These are phyloP conservation scores for Protophormia terraenovae DNA, from an alignment of 2,888 invertebrate genomes.

Conservation along the genomic window DNA sequence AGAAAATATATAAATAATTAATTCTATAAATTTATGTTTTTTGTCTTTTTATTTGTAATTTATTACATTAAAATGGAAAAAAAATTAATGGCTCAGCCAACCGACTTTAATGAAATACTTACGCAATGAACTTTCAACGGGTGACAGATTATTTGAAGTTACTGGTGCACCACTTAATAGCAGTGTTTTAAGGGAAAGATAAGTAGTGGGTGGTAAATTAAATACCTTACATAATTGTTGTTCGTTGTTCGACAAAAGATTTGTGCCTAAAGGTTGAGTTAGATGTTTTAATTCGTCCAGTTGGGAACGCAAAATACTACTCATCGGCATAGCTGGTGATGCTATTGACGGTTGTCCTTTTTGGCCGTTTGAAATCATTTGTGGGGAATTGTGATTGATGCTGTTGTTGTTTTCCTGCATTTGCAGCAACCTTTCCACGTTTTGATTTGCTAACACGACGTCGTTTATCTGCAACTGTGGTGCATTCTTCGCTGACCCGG, in stretches of 20 bases:
- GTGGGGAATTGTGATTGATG: slow-evolving; percentile 48
- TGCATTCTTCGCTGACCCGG: slow-evolving; percentile 56
- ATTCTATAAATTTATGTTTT: neutral
- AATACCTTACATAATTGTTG: slow-evolving; percentile 89
- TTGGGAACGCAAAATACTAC: slow-evolving; percentile 83
- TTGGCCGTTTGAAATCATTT: slow-evolving; percentile 51
- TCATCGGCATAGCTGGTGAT: slow-evolving; percentile 79
- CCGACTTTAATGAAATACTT: slow-evolving; percentile 81
- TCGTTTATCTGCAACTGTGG: slow-evolving; percentile 73
- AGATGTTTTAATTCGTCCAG: slow-evolving; percentile 77
- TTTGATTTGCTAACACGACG: slow-evolving; percentile 65
- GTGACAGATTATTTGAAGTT: slow-evolving; percentile 73
- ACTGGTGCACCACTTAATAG: slow-evolving; percentile 83
- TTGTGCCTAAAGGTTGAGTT: slow-evolving; percentile 80
- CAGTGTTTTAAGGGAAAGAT: slow-evolving; percentile 93
- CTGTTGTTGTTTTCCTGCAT: slow-evolving; percentile 67
- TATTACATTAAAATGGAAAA: neutral
- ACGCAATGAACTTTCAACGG: slow-evolving; percentile 81
- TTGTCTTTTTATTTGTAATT: neutral
- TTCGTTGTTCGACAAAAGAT: slow-evolving; percentile 86
- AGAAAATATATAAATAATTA: neutral
- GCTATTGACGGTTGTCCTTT: slow-evolving; percentile 64
- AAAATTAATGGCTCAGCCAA: slow-evolving; percentile 79
- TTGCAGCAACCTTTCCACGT: slow-evolving; percentile 50
- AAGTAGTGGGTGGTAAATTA: slow-evolving; percentile 92